Evolutionary conservation across 1,140 invertebrate genomes (phyloP).

Genomic region (Tetramorium simillimum): DNA sequence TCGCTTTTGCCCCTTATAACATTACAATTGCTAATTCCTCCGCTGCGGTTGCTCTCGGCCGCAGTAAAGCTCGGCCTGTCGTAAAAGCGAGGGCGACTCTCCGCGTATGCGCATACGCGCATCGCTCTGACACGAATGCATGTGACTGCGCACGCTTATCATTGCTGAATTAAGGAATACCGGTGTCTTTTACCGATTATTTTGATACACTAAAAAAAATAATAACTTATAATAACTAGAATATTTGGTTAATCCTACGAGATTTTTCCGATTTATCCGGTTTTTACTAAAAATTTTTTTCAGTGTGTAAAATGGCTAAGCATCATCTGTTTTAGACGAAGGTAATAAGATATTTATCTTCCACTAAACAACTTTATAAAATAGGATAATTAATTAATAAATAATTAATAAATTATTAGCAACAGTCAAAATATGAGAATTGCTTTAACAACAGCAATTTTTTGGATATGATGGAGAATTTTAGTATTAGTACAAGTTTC

Average conservation of each 20-base stretch:
- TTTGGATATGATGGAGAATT: neutral
- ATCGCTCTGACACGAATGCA: conserved; percentile 68
- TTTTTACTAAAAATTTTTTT: too few relatives aligned
- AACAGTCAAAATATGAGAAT: neutral
- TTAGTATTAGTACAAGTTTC: neutral
- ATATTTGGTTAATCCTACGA: too few relatives aligned
- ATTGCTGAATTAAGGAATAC: conserved; percentile 63
- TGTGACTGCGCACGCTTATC: conserved; percentile 69
- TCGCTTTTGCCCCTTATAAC: conserved; percentile 79
- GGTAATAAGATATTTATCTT: neutral
- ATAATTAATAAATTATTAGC: conserved; percentile 20
- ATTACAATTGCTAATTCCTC: conserved; percentile 86
- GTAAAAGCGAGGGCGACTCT: conserved; percentile 82
- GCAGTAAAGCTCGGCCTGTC: conserved; percentile 83
- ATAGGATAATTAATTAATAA: neutral
- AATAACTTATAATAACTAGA: too few relatives aligned
- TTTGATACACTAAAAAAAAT: neutral
- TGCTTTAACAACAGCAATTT: neutral
- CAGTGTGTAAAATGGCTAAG: too few relatives aligned
- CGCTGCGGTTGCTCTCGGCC: conserved; percentile 79
- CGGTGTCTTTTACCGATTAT: neutral
- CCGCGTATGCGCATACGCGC: conserved; percentile 38
- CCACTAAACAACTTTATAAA: neutral
- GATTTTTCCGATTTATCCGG: too few relatives aligned
- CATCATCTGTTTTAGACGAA: too few relatives aligned